Evolutionary conservation across 2,113 vertebrate genomes (phyloP).

Genomic region (Aptenodytes forsteri): DNA sequence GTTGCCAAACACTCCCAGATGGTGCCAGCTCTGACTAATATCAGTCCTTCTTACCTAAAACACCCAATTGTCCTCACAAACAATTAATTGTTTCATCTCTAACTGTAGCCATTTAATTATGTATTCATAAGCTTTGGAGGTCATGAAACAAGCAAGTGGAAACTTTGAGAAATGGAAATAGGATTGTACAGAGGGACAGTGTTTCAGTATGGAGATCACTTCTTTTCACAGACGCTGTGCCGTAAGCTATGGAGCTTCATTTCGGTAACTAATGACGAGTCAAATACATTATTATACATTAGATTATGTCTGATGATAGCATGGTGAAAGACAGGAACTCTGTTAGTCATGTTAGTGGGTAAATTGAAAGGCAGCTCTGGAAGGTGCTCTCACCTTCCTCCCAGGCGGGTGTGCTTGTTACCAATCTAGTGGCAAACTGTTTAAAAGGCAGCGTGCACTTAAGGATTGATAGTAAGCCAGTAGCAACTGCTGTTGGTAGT

Average conservation of each 20-base stretch:
- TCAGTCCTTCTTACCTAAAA: background rate
- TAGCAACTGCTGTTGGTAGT: background rate
- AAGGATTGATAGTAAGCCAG: background rate
- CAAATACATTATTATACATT: background rate
- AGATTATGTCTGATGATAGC: background rate
- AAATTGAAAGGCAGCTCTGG: background rate
- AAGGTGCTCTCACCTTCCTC: background rate
- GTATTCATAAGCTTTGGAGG: background rate
- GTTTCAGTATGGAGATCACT: background rate
- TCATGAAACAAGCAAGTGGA: background rate
- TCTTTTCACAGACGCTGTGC: background rate
- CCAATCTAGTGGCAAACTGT: background rate
- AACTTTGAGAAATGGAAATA: background rate
- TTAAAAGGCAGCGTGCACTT: background rate
- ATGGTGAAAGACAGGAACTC: background rate
- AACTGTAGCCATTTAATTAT: background rate
- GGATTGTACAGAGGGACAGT: background rate
- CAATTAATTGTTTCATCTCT: constrained; percentile 14
- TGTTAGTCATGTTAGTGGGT: background rate
- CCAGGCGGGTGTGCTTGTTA: background rate
- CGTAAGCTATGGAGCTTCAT: background rate
- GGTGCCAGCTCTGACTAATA: constrained; percentile 35
- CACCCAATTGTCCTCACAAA: background rate
- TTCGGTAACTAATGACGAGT: background rate
- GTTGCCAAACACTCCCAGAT: background rate